These are phyloP conservation scores for Scaeva pyrastri DNA, from an alignment of 2,888 invertebrate genomes.

Conservation along the genomic window DNA sequence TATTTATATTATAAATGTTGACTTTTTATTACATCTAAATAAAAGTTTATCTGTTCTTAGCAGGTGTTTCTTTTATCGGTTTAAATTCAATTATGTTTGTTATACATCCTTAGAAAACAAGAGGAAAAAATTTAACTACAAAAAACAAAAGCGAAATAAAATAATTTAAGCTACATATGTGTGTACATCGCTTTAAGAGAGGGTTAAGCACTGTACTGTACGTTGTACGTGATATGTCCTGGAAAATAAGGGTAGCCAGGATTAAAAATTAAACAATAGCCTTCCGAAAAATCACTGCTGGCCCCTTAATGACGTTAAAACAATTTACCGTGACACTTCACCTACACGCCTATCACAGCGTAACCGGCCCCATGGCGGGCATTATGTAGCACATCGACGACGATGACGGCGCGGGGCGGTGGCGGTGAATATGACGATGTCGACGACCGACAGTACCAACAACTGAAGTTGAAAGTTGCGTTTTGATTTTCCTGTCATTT, in stretches of 20 bases:
- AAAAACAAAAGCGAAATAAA: constrained; percentile 32
- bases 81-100: too few relatives aligned
- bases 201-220: constrained; percentile 27
- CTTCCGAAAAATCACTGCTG: constrained; percentile 68
- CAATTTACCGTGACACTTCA: constrained; percentile 74
- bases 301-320: constrained; percentile 72
- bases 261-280: constrained; percentile 72
- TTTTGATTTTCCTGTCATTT: constrained; percentile 63
- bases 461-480: constrained; percentile 38
- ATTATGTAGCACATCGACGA: constrained; percentile 39
- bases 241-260: constrained; percentile 32
- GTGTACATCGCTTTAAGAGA: constrained; percentile 18
- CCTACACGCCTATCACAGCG: constrained; percentile 54
- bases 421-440: background rate
- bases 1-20: too few relatives aligned
- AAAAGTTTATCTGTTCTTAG: too few relatives aligned
- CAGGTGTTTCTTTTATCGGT: too few relatives aligned
- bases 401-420: background rate
- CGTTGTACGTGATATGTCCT: background rate
- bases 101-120: constrained; percentile 40
- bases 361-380: constrained; percentile 63
- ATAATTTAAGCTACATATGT: constrained; percentile 60
- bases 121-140: constrained; percentile 3
- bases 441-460: constrained; percentile 7
- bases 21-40: too few relatives aligned